These are phyloP conservation scores for Furnarius figulus DNA, from an alignment of 2,113 vertebrate species.

Conservation along the genomic window DNA sequence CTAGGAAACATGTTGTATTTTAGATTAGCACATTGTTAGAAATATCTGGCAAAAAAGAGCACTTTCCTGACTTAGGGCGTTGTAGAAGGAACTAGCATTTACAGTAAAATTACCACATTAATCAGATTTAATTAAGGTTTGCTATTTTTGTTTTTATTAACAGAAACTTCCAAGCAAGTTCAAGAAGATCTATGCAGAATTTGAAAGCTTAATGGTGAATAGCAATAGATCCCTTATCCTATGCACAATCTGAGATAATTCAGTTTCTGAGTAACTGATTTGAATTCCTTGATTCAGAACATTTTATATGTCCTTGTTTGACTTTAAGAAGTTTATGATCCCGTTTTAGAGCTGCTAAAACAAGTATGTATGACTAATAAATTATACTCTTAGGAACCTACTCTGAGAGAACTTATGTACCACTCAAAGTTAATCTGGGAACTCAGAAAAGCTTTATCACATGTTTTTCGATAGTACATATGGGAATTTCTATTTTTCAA, in stretches of 20 bases:
- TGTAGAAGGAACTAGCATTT: constrained; percentile 42
- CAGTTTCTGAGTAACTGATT: constrained; percentile 70
- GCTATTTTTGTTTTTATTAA: constrained; percentile 75
- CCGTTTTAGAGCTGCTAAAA: constrained; percentile 83
- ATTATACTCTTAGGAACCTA: constrained; percentile 74
- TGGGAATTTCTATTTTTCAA: constrained; percentile 42
- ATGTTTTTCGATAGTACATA: constrained; percentile 22
- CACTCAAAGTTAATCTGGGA: constrained; percentile 76
- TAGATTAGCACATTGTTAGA: constrained; percentile 67
- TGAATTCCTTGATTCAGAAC: constrained; percentile 73
- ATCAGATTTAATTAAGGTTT: constrained; percentile 57
- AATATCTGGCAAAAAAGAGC: constrained; percentile 64
- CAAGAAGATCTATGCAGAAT: constrained; percentile 96
- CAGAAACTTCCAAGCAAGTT: constrained; percentile 99
- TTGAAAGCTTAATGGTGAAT: constrained; percentile 98
- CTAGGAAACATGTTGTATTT: constrained; percentile 71
- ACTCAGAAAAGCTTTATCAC: constrained; percentile 73
- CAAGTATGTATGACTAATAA: constrained; percentile 83
- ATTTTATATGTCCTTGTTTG: constrained; percentile 83
- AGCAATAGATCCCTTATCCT: constrained; percentile 67
- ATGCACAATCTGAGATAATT: constrained; percentile 70
- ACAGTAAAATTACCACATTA: constrained; percentile 18
- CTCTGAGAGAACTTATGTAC: constrained; percentile 75
- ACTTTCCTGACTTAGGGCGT: constrained; percentile 47
- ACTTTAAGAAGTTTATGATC: constrained; percentile 84